Evolutionary conservation across 2,113 vertebrate genomes (phyloP), one percentile per base, ranked within the genome.

Genomic region (Gila orcuttii): DNA sequence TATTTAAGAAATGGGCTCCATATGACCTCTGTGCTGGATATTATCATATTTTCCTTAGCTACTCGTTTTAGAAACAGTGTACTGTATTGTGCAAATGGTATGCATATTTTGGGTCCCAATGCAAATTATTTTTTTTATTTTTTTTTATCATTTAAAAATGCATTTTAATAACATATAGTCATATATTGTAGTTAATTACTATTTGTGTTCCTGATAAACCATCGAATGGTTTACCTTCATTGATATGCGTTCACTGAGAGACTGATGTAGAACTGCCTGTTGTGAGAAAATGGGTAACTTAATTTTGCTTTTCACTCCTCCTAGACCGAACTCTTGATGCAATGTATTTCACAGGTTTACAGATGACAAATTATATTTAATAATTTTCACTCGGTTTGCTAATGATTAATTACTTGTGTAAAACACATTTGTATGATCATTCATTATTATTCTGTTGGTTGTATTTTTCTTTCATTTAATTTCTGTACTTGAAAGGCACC

Each of bases 191-290:
- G n/a, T 12, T 79, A 42, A 52, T 78, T 59, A n/a, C 59, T 19
- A 28, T 66, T 47, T 64, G 79, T 69, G 62, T 78, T 78, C 19
- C 76, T 78, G 76, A 33, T 78, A 57, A 55, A 79, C 52, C 52
- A 55, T 23, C 13, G 21, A 9, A 77, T 77, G 75, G 28, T 31
- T 77, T 31, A 55, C 52, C 47, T 68, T 68, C 25, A 69, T 25
- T 23, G 50, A 89, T 31, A 60, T 86, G 79, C 86, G 85, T 89
- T 89, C 86, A 84, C 82, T 86, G 66, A 47, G 28, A 55, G 12
- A 62, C 12, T 19, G 55, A 84, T 45, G 19, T 7, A 57, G 79
- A 85, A 28, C 23, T 19, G 23, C 15, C 64, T 57, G 17, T 17
- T 33, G 45, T 59, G 59, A 66, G 39, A 64, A 68, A 59, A 73